These are phyloP conservation scores for Cataglyphis albicans DNA, from an alignment of 2,888 invertebrate genomes.

Conservation along the genomic window DNA sequence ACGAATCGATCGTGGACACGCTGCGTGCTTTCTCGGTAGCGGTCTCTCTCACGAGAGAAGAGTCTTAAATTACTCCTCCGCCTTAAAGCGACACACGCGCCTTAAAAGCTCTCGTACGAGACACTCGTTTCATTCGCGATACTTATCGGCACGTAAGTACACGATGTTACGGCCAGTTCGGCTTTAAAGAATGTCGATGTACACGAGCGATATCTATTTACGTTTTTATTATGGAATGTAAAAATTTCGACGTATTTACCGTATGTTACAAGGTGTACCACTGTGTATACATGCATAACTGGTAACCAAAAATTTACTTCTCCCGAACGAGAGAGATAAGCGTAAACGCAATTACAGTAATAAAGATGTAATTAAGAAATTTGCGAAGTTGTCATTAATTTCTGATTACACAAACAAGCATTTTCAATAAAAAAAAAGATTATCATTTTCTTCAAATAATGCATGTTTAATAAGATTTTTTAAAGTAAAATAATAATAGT, in stretches of 20 bases:
- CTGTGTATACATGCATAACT: not conserved
- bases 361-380: slow-evolving; percentile 79
- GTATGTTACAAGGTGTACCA: slow-evolving; percentile 19
- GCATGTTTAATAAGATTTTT: not conserved
- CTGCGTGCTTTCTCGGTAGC: slow-evolving; percentile 66
- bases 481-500: not conserved
- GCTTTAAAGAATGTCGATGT: slow-evolving; percentile 63
- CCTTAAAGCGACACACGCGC: slow-evolving; percentile 65
- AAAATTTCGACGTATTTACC: slow-evolving; percentile 41
- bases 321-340: slow-evolving; percentile 14
- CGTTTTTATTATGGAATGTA: slow-evolving; percentile 47
- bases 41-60: slow-evolving; percentile 48
- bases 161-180: slow-evolving; percentile 73
- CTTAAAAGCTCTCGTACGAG: slow-evolving; percentile 69
- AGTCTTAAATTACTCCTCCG: slow-evolving; percentile 72
- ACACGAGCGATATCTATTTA: slow-evolving; percentile 58
- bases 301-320: slow-evolving; percentile 31
- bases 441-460: not conserved
- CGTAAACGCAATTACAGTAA: slow-evolving; percentile 72
- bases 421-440: not conserved
- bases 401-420: not conserved
- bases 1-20: slow-evolving; percentile 62
- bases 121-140: slow-evolving; percentile 67
- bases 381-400: slow-evolving; percentile 68
- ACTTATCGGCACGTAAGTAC: slow-evolving; percentile 71